These are phyloP conservation scores for Taphrorychus bicolor DNA, from an alignment of 2,888 invertebrate genomes.

Conservation along the genomic window DNA sequence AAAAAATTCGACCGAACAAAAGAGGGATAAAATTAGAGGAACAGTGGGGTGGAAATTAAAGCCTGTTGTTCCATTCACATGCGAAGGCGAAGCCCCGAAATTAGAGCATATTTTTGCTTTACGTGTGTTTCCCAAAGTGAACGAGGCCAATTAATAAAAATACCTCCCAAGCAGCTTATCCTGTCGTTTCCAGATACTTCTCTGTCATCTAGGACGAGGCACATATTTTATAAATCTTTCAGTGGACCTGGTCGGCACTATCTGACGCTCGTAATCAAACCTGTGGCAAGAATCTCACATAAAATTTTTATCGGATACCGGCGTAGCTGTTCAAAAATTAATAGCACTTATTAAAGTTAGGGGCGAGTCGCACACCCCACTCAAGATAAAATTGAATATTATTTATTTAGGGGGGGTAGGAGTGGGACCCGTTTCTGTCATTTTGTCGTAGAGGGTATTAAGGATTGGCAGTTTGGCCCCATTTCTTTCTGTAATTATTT, in stretches of 20 bases:
- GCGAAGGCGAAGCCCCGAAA: neutral
- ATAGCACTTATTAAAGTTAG: neutral
- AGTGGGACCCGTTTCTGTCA: neutral
- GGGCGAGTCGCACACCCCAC: neutral
- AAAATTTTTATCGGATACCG: neutral
- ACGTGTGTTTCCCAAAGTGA: neutral
- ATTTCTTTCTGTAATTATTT: too few species aligned
- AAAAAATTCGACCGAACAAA: neutral
- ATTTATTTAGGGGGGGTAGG: neutral
- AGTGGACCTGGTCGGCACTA: too few species aligned
- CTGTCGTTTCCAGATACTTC: neutral
- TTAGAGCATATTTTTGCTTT: neutral
- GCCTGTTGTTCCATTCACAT: neutral
- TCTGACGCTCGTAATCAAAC: neutral
- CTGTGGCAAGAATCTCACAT: neutral
- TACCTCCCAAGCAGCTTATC: neutral
- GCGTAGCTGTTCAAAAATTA: neutral
- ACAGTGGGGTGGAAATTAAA: neutral
- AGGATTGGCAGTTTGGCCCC: too few species aligned
- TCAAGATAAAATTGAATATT: neutral
- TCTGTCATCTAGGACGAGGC: neutral
- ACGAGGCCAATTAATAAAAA: too few species aligned
- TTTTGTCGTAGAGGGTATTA: neutral
- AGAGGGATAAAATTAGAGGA: neutral
- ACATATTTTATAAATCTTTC: too few species aligned